Evolutionary conservation across 2,888 invertebrate genomes (phyloP).

Genomic region (Ormyrus nitidulus): DNA sequence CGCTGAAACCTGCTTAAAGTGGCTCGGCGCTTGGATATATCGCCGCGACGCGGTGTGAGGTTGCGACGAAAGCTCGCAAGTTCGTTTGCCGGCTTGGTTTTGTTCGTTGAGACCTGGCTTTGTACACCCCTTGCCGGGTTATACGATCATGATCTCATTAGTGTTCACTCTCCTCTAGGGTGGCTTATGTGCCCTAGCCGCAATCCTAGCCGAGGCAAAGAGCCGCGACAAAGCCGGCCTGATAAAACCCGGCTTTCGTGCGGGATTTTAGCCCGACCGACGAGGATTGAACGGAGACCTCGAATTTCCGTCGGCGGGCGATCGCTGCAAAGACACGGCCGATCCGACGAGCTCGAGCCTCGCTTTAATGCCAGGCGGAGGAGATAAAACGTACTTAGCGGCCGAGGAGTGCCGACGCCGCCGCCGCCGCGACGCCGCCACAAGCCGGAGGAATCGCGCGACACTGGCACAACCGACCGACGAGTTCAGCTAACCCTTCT

Average conservation of each 20-base stretch:
- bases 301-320: constrained; percentile 13
- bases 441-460: no score
- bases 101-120: constrained; percentile 3
- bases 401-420: not conserved
- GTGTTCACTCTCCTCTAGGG: constrained; percentile 63
- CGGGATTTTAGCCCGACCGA: constrained; percentile 4
- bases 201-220: constrained; percentile 60
- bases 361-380: no score
- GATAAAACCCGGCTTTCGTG: constrained; percentile 10
- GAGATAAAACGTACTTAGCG: no score
- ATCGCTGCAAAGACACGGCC: not conserved
- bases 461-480: no score
- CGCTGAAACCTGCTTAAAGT: not conserved
- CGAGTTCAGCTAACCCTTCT: no score
- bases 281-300: not conserved
- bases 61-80: not conserved
- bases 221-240: constrained; percentile 30
- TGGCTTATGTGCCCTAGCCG: constrained; percentile 66
- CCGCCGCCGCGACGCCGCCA: no score
- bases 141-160: constrained; percentile 73
- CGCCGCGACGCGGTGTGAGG: not conserved
- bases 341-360: not conserved
- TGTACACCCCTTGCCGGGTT: constrained; percentile 70
- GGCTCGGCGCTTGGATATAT: not conserved
- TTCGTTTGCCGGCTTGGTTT: constrained; percentile 1